These are phyloP conservation scores for Zaprionus tsacasi DNA, from an alignment of 1,140 invertebrate genomes.

Conservation along the genomic window DNA sequence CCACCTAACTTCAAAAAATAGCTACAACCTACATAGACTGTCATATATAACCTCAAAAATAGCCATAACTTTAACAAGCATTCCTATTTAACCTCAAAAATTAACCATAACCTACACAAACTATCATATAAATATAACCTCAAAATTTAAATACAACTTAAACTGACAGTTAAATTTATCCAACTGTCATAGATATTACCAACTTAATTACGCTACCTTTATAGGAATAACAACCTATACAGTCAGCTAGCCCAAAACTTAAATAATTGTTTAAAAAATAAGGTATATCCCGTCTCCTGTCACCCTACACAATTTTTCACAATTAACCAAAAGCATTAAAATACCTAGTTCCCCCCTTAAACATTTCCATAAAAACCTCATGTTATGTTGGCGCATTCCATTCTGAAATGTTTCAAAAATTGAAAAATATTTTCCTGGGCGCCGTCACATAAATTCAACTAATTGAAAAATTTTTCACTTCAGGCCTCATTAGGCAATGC, in stretches of 20 bases:
- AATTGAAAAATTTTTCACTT: constrained; percentile 70
- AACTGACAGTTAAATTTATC: not conserved
- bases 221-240: no score
- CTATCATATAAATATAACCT: not conserved
- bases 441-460: constrained; percentile 65
- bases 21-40: no score
- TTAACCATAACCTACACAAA: not conserved
- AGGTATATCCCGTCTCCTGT: constrained; percentile 1
- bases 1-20: no score
- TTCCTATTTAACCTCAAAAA: no score
- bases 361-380: constrained; percentile 40
- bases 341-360: not conserved
- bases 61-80: no score
- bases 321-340: constrained; percentile 54
- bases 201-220: not conserved
- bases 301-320: constrained; percentile 56
- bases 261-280: constrained; percentile 49
- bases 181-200: not conserved
- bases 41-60: no score
- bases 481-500: constrained; percentile 70
- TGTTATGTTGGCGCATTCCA: constrained; percentile 23
- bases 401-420: not conserved
- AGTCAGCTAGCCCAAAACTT: constrained; percentile 20
- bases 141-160: not conserved
- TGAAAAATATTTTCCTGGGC: constrained; percentile 34